These are phyloP conservation scores for Spongia lamella DNA, from an alignment of 37 sponge, comb jelly and placozoan species.

Conservation along the genomic window DNA sequence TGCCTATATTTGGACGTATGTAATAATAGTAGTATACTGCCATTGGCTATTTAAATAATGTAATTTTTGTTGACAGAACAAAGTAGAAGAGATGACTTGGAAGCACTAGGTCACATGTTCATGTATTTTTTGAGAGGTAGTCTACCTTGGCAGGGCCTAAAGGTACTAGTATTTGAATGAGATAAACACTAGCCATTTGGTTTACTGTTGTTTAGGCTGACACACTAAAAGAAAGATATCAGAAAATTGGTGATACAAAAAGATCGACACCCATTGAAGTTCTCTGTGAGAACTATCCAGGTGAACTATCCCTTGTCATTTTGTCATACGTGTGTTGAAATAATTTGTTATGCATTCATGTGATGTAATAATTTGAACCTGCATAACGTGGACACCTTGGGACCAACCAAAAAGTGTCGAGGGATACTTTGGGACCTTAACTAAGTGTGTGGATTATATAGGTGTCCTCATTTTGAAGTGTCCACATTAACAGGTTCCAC, in stretches of 20 bases:
- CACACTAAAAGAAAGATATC: conserved; percentile 96
- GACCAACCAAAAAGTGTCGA: no score
- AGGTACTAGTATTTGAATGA: no score
- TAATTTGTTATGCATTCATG: conserved; percentile 7
- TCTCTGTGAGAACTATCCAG: conserved; percentile 91
- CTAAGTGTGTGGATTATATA: no score
- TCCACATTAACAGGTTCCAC: no score
- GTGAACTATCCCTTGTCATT: conserved; percentile 26
- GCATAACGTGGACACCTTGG: no score
- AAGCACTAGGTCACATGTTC: conserved; percentile 99
- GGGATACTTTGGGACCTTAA: no score
- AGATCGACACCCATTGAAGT: conserved; percentile 96
- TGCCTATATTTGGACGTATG: not conserved
- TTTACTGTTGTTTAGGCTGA: conserved; percentile 69
- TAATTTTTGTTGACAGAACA: conserved; percentile 79
- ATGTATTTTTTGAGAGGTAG: conserved; percentile 98
- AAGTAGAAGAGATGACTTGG: conserved; percentile 97
- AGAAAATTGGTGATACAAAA: conserved; percentile 99
- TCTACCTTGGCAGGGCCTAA: conserved; percentile 98
- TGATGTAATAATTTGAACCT: not conserved
- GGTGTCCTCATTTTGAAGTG: no score
- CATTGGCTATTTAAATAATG: not conserved
- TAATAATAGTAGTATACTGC: not conserved
- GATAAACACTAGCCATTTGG: not conserved
- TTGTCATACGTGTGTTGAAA: not conserved